These are phyloP conservation scores for Cremastinae sp. DNA, from an alignment of 2,888 invertebrate species.

Conservation along the genomic window DNA sequence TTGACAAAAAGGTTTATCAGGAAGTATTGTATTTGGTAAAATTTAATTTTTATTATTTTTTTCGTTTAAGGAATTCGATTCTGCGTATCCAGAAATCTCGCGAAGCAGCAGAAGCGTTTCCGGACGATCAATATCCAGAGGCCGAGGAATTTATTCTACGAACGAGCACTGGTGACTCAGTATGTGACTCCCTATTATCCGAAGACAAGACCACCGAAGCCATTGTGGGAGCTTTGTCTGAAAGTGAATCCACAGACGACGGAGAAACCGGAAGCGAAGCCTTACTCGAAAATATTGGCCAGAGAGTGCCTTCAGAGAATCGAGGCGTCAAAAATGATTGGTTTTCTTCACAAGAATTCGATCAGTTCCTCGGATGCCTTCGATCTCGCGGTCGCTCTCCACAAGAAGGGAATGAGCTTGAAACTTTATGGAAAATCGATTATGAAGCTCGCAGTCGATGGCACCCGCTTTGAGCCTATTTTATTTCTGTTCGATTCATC, in stretches of 20 bases:
- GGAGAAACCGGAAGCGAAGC: slow-evolving; percentile 81
- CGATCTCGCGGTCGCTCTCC: slow-evolving; percentile 84
- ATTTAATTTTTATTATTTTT: slow-evolving; percentile 44
- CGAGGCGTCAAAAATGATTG: slow-evolving; percentile 86
- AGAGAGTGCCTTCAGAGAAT: slow-evolving; percentile 87
- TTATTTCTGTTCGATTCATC: slow-evolving; percentile 85
- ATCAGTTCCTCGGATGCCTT: slow-evolving; percentile 85
- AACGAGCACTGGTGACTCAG: slow-evolving; percentile 85
- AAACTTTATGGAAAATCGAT: slow-evolving; percentile 86
- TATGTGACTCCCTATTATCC: slow-evolving; percentile 85
- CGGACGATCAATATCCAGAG: slow-evolving; percentile 89
- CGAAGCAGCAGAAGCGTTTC: slow-evolving; percentile 84
- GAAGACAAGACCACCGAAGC: slow-evolving; percentile 71
- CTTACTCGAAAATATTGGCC: slow-evolving; percentile 88
- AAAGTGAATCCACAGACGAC: slow-evolving; percentile 68
- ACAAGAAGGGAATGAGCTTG: slow-evolving; percentile 86
- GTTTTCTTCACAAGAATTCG: slow-evolving; percentile 88
- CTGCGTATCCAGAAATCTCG: slow-evolving; percentile 68
- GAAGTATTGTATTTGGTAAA: neutral
- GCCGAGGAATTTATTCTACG: slow-evolving; percentile 87
- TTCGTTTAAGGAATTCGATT: slow-evolving; percentile 72
- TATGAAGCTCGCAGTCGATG: slow-evolving; percentile 85
- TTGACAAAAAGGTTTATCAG: neutral
- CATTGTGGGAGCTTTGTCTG: slow-evolving; percentile 82
- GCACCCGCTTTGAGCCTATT: slow-evolving; percentile 86